Evolutionary conservation across 2,113 vertebrate genomes (phyloP), one percentile per base, ranked within the genome.

Genomic region (Callionymus lyra): DNA sequence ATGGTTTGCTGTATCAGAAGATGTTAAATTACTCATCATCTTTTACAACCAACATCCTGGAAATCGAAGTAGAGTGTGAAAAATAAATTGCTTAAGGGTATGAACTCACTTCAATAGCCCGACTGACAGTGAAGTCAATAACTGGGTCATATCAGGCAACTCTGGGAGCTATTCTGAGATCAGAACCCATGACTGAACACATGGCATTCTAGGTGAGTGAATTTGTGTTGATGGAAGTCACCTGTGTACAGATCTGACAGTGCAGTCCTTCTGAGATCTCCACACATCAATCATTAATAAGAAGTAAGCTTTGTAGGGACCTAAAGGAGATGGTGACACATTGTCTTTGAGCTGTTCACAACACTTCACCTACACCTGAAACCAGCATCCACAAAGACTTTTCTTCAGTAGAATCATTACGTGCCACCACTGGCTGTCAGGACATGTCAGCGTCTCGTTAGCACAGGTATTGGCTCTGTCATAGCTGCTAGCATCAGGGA

Each of bases 391-490:
- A 45, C 58, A 59, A 50, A 59, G 50, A 35, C 43, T 55, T 65
- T 61, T 55, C 54, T 40, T 59, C 14, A 1, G 50, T 53, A 44
- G 55, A 65, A 77, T 79, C 68, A 77, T 74, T 77, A 66, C 21
- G 15, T 60, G 55, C 57, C 66, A 60, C 64, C 63, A 50, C 38
- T 37, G 67, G 58, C 71, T 74, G 75, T 81, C 76, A 55, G 51
- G 56, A 52, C 47, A 52, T 69, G 74, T 81, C 78, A 74, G 64
- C 40, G 45, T 77, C 81, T 79, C 58, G 59, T 81, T 80, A 72
- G 65, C 12, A 27, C 47, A 34, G 54, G 56, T 68, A 66, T 63
- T 49, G 70, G 67, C 66, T 70, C 43, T 18, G 62, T 56, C 33
- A 35, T 65, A 59, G 68, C 66, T 63, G 55, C 60, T 69, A 63